Conservation (phyloP, 2,888 invertebrate species). For the Sialis fuliginosa region DNA sequence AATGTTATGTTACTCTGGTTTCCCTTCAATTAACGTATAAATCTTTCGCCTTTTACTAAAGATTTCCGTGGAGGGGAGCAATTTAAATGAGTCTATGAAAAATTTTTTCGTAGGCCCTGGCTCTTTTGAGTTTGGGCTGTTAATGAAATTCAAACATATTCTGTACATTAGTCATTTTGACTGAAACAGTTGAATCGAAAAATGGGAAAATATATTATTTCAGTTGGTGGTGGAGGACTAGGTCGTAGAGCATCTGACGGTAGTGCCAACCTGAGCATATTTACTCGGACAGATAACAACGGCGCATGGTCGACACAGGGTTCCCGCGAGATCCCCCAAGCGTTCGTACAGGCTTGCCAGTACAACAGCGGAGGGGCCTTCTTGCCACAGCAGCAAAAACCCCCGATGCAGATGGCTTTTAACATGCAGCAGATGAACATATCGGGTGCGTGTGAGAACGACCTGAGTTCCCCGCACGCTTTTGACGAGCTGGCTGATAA, state of each 20-base stretch:
- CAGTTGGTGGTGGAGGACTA: slow-evolving; percentile 48
- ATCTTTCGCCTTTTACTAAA: too few species aligned
- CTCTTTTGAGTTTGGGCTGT: background rate
- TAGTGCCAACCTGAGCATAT: slow-evolving; percentile 76
- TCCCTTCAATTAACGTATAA: too few species aligned
- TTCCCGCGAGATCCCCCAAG: slow-evolving; percentile 23
- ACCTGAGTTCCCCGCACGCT: slow-evolving; percentile 11
- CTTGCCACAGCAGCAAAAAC: background rate
- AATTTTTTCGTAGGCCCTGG: too few species aligned
- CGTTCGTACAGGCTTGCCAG: background rate
- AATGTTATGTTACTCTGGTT: too few species aligned
- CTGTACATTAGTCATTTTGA: too few species aligned
- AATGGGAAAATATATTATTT: slow-evolving; percentile 10
- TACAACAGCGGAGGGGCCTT: background rate
- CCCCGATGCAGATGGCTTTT: background rate
- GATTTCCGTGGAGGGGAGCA: too few species aligned
- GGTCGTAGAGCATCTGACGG: slow-evolving; percentile 90
- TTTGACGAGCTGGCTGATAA: slow-evolving; percentile 31
- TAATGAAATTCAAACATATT: background rate
- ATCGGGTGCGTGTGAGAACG: slow-evolving; percentile 1
- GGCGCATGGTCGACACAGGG: slow-evolving; percentile 36
- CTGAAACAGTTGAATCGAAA: too few species aligned
- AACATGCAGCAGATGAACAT: background rate
- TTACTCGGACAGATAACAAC: slow-evolving; percentile 27
- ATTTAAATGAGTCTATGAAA: too few species aligned